Evolutionary conservation across 1,140 invertebrate species (phyloP), one percentile per base, ranked within the genome.

Genomic region (Arion vulgaris): DNA sequence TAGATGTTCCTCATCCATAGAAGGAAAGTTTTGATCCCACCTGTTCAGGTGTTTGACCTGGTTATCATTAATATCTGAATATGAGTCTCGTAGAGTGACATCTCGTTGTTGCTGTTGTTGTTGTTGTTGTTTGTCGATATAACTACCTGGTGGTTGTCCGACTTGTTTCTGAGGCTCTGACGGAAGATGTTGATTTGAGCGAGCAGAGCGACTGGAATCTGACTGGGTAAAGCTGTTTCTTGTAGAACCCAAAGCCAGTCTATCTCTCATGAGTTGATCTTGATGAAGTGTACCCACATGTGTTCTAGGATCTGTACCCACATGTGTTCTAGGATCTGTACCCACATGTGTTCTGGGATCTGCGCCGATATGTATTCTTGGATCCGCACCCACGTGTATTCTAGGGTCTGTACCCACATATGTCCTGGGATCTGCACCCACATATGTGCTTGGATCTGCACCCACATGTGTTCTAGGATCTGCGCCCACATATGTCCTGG

Each of bases 21-120:
- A n/a, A 41, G 78, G 78, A 34, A 80, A 80, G 38, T 51, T 71
- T 41, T 69, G 36, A 66, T 80, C 78, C 78, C 78, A 80, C 32
- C 32, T 57, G 39, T 51, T 53, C 62, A 80, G 41, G 38, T 71
- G 62, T 34, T 80, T 80, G 4, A 68, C 38, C 38, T 57, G 66
- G 76, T 34, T 62, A 1, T 73, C 66, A 32, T 68, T 34, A 78
- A 7, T 26, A 28, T 78, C 76, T 4, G 78, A 80, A n/a, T 71
- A 80, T n/a, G 78, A 80, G 32, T 80, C 78, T 76, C 45, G 41
- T 1, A 38, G 51, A 17, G 2, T 38, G 32, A 15, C 19, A 38
- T 57, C 71, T 36, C 36, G 51, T 7, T 38, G 78, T 28, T 53
- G 26, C 15, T 7, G 19, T n/a, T n/a, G n/a, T n/a, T n/a, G n/a